Evolutionary conservation across 2,797 vertebrate genomes (phyloP).

Genomic region (Etheostoma perlongum): DNA sequence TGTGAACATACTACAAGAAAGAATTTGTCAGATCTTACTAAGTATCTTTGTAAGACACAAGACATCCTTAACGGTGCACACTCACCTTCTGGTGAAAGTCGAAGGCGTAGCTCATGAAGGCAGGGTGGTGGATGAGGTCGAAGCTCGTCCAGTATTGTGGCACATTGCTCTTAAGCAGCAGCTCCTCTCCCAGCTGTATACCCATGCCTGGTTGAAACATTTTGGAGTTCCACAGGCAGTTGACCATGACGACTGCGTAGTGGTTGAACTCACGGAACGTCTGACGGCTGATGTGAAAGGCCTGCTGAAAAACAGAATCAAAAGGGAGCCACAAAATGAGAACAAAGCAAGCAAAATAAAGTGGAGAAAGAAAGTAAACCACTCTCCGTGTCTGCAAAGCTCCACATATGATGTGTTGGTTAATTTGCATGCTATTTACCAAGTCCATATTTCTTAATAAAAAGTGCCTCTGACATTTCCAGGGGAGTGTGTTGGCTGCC

Average conservation of each 20-base stretch:
- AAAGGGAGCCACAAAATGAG: background rate
- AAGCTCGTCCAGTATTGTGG: conserved; percentile 81
- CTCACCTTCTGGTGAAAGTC: conserved; percentile 89
- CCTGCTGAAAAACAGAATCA: conserved; percentile 51
- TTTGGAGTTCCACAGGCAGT: conserved; percentile 92
- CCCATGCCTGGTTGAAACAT: conserved; percentile 84
- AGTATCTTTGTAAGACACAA: background rate
- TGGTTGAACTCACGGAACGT: conserved; percentile 91
- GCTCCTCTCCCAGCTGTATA: conserved; percentile 77
- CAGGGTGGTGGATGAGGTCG: conserved; percentile 91
- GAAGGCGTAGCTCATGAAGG: conserved; percentile 87
- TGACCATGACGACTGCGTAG: conserved; percentile 89
- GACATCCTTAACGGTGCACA: background rate
- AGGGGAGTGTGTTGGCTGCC: conserved; percentile 14
- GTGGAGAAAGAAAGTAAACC: background rate
- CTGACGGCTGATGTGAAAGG: conserved; percentile 88
- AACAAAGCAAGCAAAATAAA: background rate
- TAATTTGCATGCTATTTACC: conserved; percentile 51
- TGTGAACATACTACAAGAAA: too few species aligned
- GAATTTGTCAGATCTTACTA: too few species aligned
- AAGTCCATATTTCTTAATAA: conserved; percentile 49
- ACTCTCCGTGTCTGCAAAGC: background rate
- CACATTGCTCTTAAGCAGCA: conserved; percentile 83
- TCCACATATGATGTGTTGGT: conserved; percentile 20
- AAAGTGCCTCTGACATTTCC: conserved; percentile 53